Evolutionary conservation across 1,140 invertebrate genomes (phyloP).

Genomic region (Drosophila neocordata): DNA sequence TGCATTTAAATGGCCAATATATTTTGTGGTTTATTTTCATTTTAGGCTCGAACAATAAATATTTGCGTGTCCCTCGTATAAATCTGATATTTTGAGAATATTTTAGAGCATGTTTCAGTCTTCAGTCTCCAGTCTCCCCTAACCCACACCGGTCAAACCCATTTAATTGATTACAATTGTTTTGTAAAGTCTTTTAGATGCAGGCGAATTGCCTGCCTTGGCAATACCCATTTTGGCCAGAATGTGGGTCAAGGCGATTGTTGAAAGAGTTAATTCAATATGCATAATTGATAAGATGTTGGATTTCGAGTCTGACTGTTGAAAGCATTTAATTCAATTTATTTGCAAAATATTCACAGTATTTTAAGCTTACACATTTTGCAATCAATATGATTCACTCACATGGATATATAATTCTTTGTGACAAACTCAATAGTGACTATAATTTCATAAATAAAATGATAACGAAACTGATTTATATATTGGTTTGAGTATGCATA

Average conservation of each 20-base stretch:
- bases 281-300: conserved; percentile 5
- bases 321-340: conserved; percentile 11
- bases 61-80: conserved; percentile 22
- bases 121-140: not conserved
- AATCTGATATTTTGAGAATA: conserved; percentile 50
- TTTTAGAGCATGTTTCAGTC: not conserved
- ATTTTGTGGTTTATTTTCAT: conserved; percentile 59
- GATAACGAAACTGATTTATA: not conserved
- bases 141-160: conserved; percentile 4
- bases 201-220: conserved; percentile 8
- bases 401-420: not conserved
- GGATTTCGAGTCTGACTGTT: conserved; percentile 3
- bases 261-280: conserved; percentile 26
- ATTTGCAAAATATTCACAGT: not conserved
- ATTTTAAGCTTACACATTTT: not conserved
- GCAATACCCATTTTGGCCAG: not conserved
- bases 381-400: not conserved
- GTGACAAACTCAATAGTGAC: not conserved
- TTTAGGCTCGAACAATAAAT: conserved; percentile 25
- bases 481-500: not conserved
- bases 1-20: conserved; percentile 65
- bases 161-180: conserved; percentile 66
- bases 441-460: not conserved
- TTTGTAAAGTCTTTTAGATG: conserved; percentile 6
- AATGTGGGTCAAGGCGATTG: conserved; percentile 5